Conservation (phyloP, 2,113 vertebrate genomes). For the Heliornis fulica region DNA sequence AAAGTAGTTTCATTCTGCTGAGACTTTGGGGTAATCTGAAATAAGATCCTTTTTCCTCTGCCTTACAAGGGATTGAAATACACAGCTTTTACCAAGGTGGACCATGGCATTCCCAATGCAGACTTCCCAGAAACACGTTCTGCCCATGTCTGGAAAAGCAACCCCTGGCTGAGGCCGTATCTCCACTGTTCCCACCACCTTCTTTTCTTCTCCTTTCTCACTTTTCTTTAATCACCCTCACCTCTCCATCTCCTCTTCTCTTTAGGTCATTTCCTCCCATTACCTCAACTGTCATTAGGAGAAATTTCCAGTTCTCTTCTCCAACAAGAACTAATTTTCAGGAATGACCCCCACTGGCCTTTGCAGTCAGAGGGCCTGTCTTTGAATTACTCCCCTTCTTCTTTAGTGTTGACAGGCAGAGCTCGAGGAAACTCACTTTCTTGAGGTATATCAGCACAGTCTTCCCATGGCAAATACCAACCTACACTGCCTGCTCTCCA, state of each 20-base stretch:
- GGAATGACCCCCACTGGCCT: neutral
- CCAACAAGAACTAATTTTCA: neutral
- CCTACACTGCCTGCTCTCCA: neutral
- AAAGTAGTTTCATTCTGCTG: neutral
- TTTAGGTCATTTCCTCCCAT: neutral
- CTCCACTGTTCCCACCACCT: neutral
- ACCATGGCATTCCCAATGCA: neutral
- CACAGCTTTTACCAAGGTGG: neutral
- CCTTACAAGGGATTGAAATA: neutral
- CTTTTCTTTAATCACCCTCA: neutral
- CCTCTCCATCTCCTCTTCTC: neutral
- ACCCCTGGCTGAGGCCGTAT: neutral
- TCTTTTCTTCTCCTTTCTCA: neutral
- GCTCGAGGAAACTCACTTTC: neutral
- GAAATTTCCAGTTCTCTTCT: neutral
- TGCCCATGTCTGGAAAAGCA: neutral
- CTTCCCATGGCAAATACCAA: neutral
- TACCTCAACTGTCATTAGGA: neutral
- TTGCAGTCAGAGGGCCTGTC: neutral
- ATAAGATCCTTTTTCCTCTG: neutral
- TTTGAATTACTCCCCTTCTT: neutral
- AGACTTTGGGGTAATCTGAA: neutral
- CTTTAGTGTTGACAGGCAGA: neutral
- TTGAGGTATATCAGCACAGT: neutral
- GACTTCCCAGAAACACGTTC: accelerated